A percentile compares a stretch with the other conserved stretches of the same genome.
Conservation (phyloP, 1,140 invertebrate genomes). For the Drosophila micromelanica region DNA sequence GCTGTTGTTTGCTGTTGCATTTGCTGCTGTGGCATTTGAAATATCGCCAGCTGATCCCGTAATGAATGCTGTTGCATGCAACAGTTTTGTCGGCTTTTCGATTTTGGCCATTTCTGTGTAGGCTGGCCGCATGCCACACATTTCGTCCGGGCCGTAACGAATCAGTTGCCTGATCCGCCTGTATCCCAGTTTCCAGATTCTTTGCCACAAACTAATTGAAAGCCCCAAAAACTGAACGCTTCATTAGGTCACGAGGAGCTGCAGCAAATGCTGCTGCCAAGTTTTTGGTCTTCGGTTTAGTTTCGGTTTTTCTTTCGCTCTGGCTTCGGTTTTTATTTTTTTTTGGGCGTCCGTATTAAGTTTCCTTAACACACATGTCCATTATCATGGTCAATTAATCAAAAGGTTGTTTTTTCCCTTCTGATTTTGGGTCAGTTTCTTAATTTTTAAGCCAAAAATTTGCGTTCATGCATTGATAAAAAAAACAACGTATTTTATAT, state of each 20-base stretch:
- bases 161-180: constrained; percentile 26
- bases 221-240: constrained; percentile 78
- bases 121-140: constrained; percentile 35
- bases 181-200: constrained; percentile 11
- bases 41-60: constrained; percentile 76
- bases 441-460: constrained; percentile 55
- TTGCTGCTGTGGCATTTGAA: constrained; percentile 58
- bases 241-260: constrained; percentile 58
- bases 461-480: constrained; percentile 51
- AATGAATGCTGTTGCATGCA: constrained; percentile 61
- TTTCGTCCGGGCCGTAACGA: constrained; percentile 14
- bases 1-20: not conserved
- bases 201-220: constrained; percentile 56
- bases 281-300: constrained; percentile 4
- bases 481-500: not conserved
- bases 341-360: constrained; percentile 57
- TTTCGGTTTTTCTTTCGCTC: constrained; percentile 5
- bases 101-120: constrained; percentile 21
- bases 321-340: constrained; percentile 1
- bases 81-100: constrained; percentile 24
- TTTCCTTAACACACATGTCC: constrained; percentile 79
- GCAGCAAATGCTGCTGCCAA: not conserved
- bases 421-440: constrained; percentile 20
- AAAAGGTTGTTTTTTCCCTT: constrained; percentile 2
- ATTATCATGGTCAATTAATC: constrained; percentile 82